Percentiles rank a stretch among this genome's conserved stretches.
Evolutionary conservation across 1,140 invertebrate species (phyloP).

Genomic region (Neotoxoptera formosana): DNA sequence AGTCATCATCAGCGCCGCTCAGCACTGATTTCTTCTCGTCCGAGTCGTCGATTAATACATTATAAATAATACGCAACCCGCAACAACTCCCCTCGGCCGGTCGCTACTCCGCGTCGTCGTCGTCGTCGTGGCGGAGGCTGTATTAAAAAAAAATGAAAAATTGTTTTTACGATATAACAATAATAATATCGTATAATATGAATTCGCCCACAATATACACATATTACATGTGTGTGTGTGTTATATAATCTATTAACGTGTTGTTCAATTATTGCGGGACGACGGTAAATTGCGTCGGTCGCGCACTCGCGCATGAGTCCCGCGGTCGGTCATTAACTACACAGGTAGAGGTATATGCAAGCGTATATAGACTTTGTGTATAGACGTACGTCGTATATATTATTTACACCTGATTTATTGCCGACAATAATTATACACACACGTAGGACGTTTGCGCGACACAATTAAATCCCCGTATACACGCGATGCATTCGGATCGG

Average conservation of each 20-base stretch:
- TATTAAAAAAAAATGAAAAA: neutral
- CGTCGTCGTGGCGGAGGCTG: no score
- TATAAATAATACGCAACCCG: neutral
- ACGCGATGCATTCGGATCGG: neutral
- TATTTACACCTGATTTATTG: constrained; percentile 32
- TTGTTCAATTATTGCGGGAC: neutral
- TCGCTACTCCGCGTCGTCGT: neutral
- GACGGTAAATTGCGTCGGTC: constrained; percentile 26
- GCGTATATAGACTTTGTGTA: neutral
- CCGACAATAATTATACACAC: constrained; percentile 30
- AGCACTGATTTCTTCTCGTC: constrained; percentile 25
- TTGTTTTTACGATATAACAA: neutral
- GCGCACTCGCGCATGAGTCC: neutral
- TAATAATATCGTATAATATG: neutral
- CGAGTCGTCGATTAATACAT: neutral
- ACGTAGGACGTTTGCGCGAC: constrained; percentile 11
- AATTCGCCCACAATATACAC: neutral
- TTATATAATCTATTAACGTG: constrained; percentile 17
- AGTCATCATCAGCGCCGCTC: neutral
- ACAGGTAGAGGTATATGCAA: neutral
- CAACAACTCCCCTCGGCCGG: neutral
- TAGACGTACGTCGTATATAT: neutral
- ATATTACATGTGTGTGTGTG: neutral
- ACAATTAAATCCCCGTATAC: neutral
- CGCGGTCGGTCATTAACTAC: constrained; percentile 31